Base-by-base conservation (phyloP, 1,140 invertebrate genomes). In the Lordiphosa collinella region DNA sequence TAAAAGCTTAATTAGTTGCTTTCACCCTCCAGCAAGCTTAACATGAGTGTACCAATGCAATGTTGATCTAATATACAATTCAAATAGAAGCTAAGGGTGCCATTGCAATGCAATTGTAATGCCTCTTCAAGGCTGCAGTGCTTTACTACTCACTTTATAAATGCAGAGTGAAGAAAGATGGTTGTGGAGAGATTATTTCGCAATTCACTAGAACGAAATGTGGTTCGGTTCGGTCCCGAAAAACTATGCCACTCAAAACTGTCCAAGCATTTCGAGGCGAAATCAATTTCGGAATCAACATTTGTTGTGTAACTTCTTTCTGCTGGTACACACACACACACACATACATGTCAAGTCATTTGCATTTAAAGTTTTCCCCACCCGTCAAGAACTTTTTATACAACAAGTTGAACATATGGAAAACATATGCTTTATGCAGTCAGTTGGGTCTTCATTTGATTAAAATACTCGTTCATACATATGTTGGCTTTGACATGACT, bases 371-470 rank as follows among this genome's bases (percentile, higher is more conserved):
- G 57, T 74, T 80, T 60, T 58, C 35, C 47, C 46, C 5, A 25
- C 3, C 22, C 22, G 22, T 6, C 22, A 25, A 48, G 29, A 35
- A 25, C 10, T 48, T 48, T 16, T 49, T 35, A 37, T 32, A 50
- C 43, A 67, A 50, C 43, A 67, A 80, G 53, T 66, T 79, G 38
- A 56, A n/a, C 46, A 22, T n/a, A n/a, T 40, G 35, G 32, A 7
- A 25, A 52, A 32, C 63, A 68, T 67, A 68, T 67, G 64, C 48
- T 68, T 6, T 29, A 32, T 37, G n/a, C 46, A 41, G 47, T 50
- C 48, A 60, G 58, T 68, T 60, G 68, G 64, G 55, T 60, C 65
- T 68, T 61, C 55, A 59, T 68, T 65, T 69, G 55, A 71, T 80
- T 71, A 55, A 54, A 74, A 60, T 18, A 14, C 22, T 54, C 41